These are phyloP conservation scores for Erannis defoliaria DNA, from an alignment of 2,888 invertebrate species.

Conservation along the genomic window DNA sequence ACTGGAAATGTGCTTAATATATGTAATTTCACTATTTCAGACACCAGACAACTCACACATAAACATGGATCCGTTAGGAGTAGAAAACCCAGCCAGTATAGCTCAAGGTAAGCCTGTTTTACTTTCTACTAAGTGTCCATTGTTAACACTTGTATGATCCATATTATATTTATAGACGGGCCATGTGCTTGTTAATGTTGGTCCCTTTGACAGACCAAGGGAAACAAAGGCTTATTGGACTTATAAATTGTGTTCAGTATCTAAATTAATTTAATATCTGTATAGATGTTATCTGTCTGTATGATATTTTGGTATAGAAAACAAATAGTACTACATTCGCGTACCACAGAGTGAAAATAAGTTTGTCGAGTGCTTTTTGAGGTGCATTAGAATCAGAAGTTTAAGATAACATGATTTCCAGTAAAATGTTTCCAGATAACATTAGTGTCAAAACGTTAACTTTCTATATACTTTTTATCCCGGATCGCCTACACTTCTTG, in stretches of 20 bases:
- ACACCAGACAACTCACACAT: slow-evolving; percentile 64
- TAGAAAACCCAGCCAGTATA: slow-evolving; percentile 65
- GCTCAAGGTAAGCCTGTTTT: slow-evolving; percentile 64
- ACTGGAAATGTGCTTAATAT: no score
- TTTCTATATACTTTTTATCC: slow-evolving; percentile 24
- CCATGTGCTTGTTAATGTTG: neutral
- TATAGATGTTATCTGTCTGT: no score
- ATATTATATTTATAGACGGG: neutral
- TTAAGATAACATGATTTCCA: no score
- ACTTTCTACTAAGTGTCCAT: neutral
- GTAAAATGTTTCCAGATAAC: no score
- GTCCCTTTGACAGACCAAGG: neutral
- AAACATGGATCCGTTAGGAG: slow-evolving; percentile 64
- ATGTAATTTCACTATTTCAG: slow-evolving; percentile 56
- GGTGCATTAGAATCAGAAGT: no score
- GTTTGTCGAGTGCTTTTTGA: no score
- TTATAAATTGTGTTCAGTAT: no score
- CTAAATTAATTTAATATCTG: neutral
- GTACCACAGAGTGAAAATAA: no score
- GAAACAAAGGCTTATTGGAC: neutral
- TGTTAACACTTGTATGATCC: neutral
- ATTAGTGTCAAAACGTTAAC: slow-evolving; percentile 11
- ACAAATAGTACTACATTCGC: no score
- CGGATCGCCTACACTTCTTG: slow-evolving; percentile 30
- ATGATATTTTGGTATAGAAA: no score